Base-by-base conservation (phyloP, 1,140 invertebrate species). In the Zelostemma sp. region DNA sequence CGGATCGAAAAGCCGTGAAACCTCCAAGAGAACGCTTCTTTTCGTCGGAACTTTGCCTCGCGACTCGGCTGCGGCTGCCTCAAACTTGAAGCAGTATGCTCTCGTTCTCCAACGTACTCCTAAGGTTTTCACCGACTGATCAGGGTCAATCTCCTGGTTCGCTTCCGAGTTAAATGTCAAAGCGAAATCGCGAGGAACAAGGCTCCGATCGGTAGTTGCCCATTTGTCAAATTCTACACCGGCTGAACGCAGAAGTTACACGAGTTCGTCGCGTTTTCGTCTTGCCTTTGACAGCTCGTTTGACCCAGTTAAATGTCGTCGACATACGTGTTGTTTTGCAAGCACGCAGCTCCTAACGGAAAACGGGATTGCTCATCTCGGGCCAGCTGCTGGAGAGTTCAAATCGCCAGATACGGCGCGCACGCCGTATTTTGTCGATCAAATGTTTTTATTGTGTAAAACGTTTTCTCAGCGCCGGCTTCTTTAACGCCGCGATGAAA, bases 1-100 rank as follows among this genome's bases (percentile, higher is more conserved):
- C 1, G 73, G 73, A 33, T 73, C 73, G 51, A 59, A 75, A 4
- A 75, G 14, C 6, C 47, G 41, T 5, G 70, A 50, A 9, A 67
- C 59, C 1, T 49, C 45, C 1, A 69, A 75, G 9, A 63, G 16
- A 6, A 75, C 35, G 8, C 11, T 33, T 41, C 70, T 17, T 21
- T 75, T 75, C 0, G 69, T 69, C 3, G 25, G 25, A 28, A 28
- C 8, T 28, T 28, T 8, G 25, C 3, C 8, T 28, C 8, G 25
- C 3, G 25, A 28, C 8, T 28, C 25, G 8, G 25, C 8, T 28
- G 3, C 25, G 8, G 25, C 25, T 28, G 8, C n/a, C n/a, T n/a
- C 3, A 8, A 28, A 28, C 8, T 8, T 8, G 25, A 28, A 28
- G 3, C 3, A 28, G 25, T 28, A n/a, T n/a, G n/a, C 25, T 3